A percentile compares a stretch with the other conserved stretches of the same genome.
phyloP scores from a whole-genome alignment of 64 coral and sea anemone genomes.

The Platygyra sinensis region DNA sequence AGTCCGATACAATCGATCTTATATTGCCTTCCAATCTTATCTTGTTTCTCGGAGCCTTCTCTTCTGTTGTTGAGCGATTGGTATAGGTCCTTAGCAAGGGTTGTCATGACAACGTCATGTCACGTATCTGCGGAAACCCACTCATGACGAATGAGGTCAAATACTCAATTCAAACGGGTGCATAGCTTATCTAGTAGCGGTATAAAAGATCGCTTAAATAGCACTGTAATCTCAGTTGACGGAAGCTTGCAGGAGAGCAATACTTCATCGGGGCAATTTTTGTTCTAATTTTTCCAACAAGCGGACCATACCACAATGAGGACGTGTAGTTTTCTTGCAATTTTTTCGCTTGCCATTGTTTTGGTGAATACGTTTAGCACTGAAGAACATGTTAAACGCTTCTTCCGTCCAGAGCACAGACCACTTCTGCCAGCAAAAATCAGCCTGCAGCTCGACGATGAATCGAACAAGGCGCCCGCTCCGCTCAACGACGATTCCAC shows the following conservation, averaged over 20 bases:
- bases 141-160: neutral
- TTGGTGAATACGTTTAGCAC: slow-evolving; percentile 8
- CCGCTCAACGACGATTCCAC: neutral
- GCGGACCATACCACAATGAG: neutral
- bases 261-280: neutral
- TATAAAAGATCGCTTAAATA: neutral
- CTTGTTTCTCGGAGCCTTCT: too few relatives aligned
- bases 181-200: neutral
- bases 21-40: too few relatives aligned
- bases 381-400: slow-evolving; percentile 17
- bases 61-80: too few relatives aligned
- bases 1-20: too few relatives aligned
- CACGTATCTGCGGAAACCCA: neutral
- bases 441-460: neutral
- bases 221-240: neutral
- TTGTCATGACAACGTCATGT: neutral
- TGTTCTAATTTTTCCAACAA: neutral
- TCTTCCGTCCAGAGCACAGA: slow-evolving; percentile 15
- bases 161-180: neutral
- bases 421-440: neutral
- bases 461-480: neutral
- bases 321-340: neutral
- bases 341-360: neutral
- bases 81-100: neutral
- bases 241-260: neutral